Conservation (phyloP, 2,113 vertebrate species). For the Oncorhynchus kisutch region DNA sequence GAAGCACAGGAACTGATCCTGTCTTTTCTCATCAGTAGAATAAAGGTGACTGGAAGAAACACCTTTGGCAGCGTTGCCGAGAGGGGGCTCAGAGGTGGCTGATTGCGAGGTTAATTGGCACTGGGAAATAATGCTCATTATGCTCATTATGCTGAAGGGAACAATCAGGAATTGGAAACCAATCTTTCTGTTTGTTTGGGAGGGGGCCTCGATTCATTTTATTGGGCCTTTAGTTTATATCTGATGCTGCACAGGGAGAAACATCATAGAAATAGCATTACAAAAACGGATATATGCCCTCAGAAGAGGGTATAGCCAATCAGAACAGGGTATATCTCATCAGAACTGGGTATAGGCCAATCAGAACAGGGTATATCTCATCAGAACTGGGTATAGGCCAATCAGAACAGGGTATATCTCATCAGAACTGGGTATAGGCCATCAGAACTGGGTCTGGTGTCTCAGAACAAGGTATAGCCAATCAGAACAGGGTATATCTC, state of each 20-base stretch:
- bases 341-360: no score
- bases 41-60: conserved; percentile 61
- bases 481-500: no score
- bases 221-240: conserved; percentile 44
- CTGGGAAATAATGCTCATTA: conserved; percentile 74
- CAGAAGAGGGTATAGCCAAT: no score
- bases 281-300: no score
- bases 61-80: conserved; percentile 64
- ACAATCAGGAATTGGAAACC: conserved; percentile 59
- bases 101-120: conserved; percentile 73
- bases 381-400: no score
- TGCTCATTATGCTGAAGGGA: conserved; percentile 71
- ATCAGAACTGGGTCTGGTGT: no score
- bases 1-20: conserved; percentile 45
- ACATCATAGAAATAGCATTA: background rate
- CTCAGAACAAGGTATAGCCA: no score
- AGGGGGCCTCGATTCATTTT: conserved; percentile 52
- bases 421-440: no score
- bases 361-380: no score
- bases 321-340: no score
- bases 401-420: no score
- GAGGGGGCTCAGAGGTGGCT: conserved; percentile 39
- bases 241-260: conserved; percentile 37
- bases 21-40: conserved; percentile 68
- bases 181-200: conserved; percentile 63